phyloP scores from a whole-genome alignment of 2,113 vertebrate genomes.

The Ifrita kowaldi region DNA sequence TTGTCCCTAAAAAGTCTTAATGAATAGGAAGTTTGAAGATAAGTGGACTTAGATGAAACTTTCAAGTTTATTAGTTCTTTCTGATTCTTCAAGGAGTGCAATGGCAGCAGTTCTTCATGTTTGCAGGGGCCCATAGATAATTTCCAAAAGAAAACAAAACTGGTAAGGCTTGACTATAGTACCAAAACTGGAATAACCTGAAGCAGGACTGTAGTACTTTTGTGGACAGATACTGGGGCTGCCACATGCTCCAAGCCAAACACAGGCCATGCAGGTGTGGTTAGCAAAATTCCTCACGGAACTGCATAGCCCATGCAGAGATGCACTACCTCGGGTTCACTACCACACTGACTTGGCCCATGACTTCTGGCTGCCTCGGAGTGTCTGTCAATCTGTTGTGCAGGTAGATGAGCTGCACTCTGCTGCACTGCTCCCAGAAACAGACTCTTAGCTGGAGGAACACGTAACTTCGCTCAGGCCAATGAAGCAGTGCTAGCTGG shows the following conservation, averaged over 20 bases:
- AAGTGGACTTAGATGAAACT: background rate
- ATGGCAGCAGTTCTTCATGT: background rate
- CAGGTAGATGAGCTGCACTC: background rate
- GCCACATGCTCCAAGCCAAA: background rate
- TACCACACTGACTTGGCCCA: rapidly evolving
- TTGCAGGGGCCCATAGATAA: background rate
- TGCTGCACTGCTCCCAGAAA: background rate
- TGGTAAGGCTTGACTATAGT: background rate
- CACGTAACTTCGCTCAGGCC: rapidly evolving
- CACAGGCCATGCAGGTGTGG: background rate
- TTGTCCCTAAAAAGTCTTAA: background rate
- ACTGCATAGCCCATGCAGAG: background rate
- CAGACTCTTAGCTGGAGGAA: background rate
- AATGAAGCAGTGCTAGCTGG: background rate
- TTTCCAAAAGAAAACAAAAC: background rate
- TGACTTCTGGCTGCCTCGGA: background rate
- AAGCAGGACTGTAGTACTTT: background rate
- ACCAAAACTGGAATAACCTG: background rate
- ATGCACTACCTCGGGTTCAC: background rate
- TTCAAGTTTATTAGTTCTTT: background rate
- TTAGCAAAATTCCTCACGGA: background rate
- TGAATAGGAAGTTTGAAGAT: background rate
- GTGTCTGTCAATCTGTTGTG: background rate
- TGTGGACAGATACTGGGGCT: background rate
- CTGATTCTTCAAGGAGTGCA: background rate